phyloP scores from a whole-genome alignment of 2,113 vertebrate genomes.

The Tetrax tetrax region DNA sequence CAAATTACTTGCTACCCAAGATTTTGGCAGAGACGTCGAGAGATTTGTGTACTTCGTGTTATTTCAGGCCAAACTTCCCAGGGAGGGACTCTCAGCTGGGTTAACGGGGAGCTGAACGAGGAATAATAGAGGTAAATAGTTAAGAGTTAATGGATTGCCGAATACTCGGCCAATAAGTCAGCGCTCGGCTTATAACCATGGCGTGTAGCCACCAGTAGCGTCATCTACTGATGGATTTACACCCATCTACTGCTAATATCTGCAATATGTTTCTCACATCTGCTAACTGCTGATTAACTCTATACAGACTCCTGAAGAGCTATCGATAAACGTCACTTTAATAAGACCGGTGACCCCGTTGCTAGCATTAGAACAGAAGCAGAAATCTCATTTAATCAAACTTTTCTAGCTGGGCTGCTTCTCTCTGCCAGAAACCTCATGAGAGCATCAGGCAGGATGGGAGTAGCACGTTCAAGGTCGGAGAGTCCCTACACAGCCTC shows the following conservation, averaged over 20 bases:
- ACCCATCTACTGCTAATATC: slow-evolving; percentile 59
- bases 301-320: slow-evolving; percentile 34
- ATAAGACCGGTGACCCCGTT: background rate
- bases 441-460: background rate
- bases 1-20: background rate
- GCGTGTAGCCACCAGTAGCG: background rate
- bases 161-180: background rate
- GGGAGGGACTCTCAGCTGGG: background rate
- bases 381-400: background rate
- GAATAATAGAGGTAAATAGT: background rate
- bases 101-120: background rate
- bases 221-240: slow-evolving; percentile 46
- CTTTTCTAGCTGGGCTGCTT: background rate
- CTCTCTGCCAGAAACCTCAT: background rate
- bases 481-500: background rate
- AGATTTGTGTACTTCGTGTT: background rate
- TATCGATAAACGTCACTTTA: slow-evolving; percentile 16
- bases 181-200: background rate
- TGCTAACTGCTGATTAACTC: slow-evolving; percentile 64
- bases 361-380: background rate
- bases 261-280: slow-evolving; percentile 64
- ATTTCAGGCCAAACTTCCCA: background rate
- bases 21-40: background rate
- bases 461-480: background rate
- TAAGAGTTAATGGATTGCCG: background rate